A percentile compares a stretch with the other conserved stretches of the same genome.
Evolutionary conservation across 2,888 invertebrate genomes (phyloP).

Genomic region (Criorhina ranunculi): DNA sequence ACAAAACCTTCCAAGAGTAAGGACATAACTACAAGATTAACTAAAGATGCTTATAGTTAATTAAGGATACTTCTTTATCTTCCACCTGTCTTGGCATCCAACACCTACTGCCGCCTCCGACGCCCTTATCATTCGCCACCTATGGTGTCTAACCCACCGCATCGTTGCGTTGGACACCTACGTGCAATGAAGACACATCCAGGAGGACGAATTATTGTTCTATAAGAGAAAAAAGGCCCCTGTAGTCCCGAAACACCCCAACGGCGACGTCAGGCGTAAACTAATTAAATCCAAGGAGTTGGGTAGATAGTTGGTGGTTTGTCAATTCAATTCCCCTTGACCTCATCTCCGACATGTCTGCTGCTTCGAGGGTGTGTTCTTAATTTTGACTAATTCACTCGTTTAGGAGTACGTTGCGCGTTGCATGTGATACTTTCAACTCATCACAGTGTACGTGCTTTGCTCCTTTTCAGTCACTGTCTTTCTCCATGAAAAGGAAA

Average conservation of each 20-base stretch:
- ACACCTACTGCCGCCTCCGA: slow-evolving; percentile 23
- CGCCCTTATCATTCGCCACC: slow-evolving; percentile 37
- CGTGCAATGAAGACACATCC: slow-evolving; percentile 26
- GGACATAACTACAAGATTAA: slow-evolving; percentile 54
- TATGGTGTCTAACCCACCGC: slow-evolving; percentile 39
- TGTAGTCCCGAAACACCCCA: neutral
- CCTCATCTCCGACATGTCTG: slow-evolving; percentile 7
- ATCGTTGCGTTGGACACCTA: slow-evolving; percentile 39
- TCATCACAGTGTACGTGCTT: neutral
- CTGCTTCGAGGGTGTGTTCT: slow-evolving; percentile 19
- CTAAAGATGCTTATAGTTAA: slow-evolving; percentile 64
- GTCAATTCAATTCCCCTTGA: neutral
- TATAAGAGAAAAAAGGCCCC: slow-evolving; percentile 12
- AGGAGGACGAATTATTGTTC: slow-evolving; percentile 34
- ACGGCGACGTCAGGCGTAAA: slow-evolving; percentile 14
- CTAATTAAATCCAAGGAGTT: slow-evolving; percentile 37
- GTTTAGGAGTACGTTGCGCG: slow-evolving; percentile 1
- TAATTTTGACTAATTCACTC: slow-evolving; percentile 51
- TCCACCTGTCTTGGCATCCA: slow-evolving; percentile 48
- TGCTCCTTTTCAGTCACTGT: neutral
- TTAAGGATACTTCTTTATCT: slow-evolving; percentile 61
- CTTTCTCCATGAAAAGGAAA: neutral
- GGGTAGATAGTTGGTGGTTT: slow-evolving; percentile 11
- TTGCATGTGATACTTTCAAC: neutral
- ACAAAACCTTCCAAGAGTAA: slow-evolving; percentile 4